Evolutionary conservation across 2,797 vertebrate species (phyloP).

Genomic region (Lindbergichthys nudifrons): DNA sequence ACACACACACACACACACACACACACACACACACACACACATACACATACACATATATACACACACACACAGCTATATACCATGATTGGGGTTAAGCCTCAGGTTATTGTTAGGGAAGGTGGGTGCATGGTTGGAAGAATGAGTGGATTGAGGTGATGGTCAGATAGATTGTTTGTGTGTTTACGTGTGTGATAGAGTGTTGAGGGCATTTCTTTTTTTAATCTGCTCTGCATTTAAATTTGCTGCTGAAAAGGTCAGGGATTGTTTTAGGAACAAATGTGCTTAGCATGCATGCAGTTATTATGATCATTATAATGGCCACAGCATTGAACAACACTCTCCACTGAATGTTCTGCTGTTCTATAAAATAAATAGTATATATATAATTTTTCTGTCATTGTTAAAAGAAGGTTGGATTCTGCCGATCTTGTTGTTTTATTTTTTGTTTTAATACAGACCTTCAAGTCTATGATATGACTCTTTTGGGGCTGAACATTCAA

Average conservation of each 20-base stretch:
- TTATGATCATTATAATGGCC: no score
- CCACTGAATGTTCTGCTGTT: no score
- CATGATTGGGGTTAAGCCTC: constrained; percentile 56
- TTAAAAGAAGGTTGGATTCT: no score
- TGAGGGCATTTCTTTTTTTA: neutral
- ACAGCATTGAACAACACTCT: no score
- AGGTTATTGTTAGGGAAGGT: constrained; percentile 39
- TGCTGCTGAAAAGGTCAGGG: constrained; percentile 6
- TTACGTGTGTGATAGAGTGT: constrained; percentile 1
- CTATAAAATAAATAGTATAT: no score
- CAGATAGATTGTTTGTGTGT: constrained; percentile 34
- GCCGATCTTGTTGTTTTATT: no score
- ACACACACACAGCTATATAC: constrained; percentile 29
- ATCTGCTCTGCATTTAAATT: neutral
- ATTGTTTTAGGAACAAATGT: neutral
- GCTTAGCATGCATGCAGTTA: neutral
- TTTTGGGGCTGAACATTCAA: no score
- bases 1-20: neutral
- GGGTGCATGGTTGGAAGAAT: neutral
- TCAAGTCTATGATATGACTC: no score
- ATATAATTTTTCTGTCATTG: no score
- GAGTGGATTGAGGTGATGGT: constrained; percentile 29
- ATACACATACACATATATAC: neutral
- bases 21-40: constrained; percentile 1
- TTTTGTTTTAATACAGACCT: no score